Base-by-base conservation (phyloP, 2,797 vertebrate species). In the Cephalopachus bancanus region DNA sequence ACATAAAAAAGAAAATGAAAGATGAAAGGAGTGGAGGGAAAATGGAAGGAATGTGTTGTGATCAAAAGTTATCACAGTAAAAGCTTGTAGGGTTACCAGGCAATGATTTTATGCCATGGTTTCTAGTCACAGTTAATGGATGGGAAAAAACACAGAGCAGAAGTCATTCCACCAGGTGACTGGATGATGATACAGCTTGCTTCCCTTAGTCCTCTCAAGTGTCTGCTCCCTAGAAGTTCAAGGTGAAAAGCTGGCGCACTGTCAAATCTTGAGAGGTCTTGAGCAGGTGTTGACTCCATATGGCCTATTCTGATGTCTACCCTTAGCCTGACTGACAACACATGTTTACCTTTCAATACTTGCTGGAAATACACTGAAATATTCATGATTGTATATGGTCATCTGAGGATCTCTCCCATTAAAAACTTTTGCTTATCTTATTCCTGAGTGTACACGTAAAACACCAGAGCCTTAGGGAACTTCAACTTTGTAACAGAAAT, bases 31-130 rank as follows among this genome's bases (percentile, higher is more conserved):
- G 22, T 4, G 0, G 30, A 67, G 33, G 26, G 44, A 76, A 87
- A 44, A 91, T 14, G 10, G 17, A 83, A 94, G 69, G 28, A 30
- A 75, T 96, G n/a, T 90, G 93, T 95, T 95, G 24, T 62, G 81
- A 94, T 90, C 72, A 91, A 95, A 94, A 96, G 67, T 67, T 22
- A 91, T 86, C 79, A 64, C 17, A 51, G 64, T 88, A 81, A 93
- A 97, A 97, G 69, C 51, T 55, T 37, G 8, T 55, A 90, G 57
- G 28, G 33, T 28, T 97, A 4, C 72, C 91, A 96, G 81, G 95
- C 93, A 86, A 67, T 88, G 84, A 85, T 19, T 53, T 79, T 95
- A n/a, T 44, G 44, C 44, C 44, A 44, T 4, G 44, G 30, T 93
- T 98, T 97, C 95, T 57, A 94, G 0, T 74, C 4, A 16, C 12